Evolutionary conservation across 2,113 vertebrate species (phyloP).

Genomic region (Motacilla tschutschensis): DNA sequence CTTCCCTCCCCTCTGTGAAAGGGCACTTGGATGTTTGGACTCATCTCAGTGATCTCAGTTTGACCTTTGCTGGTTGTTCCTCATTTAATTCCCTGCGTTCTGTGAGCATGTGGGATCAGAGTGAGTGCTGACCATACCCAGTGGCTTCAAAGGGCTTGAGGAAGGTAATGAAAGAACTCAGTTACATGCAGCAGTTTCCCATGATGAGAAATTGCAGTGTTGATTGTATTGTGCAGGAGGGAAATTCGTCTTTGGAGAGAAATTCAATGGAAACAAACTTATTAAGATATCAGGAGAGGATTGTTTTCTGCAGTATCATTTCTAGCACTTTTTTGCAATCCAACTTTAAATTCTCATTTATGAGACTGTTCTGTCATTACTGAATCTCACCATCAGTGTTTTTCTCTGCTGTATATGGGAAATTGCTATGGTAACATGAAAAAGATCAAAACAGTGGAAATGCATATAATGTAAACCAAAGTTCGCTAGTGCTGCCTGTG

Average conservation of each 20-base stretch:
- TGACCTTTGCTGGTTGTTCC: conserved; percentile 4
- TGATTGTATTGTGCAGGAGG: background rate
- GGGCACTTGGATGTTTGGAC: background rate
- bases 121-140: background rate
- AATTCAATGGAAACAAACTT: background rate
- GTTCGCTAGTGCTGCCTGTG: background rate
- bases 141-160: background rate
- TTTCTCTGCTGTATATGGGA: background rate
- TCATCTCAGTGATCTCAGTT: background rate
- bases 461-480: background rate
- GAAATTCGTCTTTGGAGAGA: background rate
- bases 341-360: background rate
- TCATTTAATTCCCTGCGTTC: background rate
- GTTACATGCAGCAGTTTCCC: background rate
- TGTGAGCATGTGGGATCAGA: background rate
- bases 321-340: background rate
- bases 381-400: background rate
- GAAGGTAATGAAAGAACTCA: background rate
- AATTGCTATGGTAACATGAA: conserved; percentile 39
- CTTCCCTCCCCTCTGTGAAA: background rate
- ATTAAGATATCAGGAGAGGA: background rate
- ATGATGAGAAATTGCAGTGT: background rate
- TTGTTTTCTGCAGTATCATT: background rate
- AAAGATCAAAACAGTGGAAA: conserved; percentile 14
- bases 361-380: background rate